phyloP scores from a whole-genome alignment of 2,113 vertebrate species.

The Limanda limanda region DNA sequence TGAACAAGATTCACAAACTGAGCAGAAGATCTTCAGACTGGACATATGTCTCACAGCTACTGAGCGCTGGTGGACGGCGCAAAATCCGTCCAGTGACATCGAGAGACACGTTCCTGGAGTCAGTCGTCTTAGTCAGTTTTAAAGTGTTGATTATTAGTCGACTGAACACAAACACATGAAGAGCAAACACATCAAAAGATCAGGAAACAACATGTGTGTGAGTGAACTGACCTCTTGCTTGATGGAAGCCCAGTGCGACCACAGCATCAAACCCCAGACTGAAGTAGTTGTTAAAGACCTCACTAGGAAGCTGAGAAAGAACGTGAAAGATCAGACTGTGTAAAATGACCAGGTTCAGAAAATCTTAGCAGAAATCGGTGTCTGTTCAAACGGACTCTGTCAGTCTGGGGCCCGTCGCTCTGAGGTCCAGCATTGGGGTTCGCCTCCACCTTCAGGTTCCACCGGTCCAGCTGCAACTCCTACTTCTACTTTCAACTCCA shows the following conservation, averaged over 20 bases:
- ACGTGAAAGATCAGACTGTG: not conserved
- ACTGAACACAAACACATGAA: no score
- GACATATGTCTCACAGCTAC: no score
- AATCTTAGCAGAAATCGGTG: not conserved
- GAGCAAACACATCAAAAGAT: no score
- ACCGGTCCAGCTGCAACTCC: slow-evolving; percentile 95
- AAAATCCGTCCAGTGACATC: no score
- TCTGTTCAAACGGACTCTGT: slow-evolving; percentile 81
- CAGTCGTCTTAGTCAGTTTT: no score
- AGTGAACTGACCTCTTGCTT: slow-evolving; percentile 89
- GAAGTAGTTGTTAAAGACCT: slow-evolving; percentile 99
- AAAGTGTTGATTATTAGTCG: no score
- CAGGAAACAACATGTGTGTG: not conserved
- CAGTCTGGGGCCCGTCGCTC: slow-evolving; percentile 86
- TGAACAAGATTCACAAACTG: no score
- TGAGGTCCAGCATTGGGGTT: slow-evolving; percentile 74
- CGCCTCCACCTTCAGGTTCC: slow-evolving; percentile 90
- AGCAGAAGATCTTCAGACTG: no score
- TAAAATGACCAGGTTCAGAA: not conserved
- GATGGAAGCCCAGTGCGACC: slow-evolving; percentile 95
- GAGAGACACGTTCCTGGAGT: no score
- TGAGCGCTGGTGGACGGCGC: no score
- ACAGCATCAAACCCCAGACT: slow-evolving; percentile 96
- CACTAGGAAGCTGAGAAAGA: slow-evolving; percentile 85
- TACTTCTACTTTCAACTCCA: no score